Base-by-base conservation (phyloP, 2,888 invertebrate genomes). In the Sycophila texana region DNA sequence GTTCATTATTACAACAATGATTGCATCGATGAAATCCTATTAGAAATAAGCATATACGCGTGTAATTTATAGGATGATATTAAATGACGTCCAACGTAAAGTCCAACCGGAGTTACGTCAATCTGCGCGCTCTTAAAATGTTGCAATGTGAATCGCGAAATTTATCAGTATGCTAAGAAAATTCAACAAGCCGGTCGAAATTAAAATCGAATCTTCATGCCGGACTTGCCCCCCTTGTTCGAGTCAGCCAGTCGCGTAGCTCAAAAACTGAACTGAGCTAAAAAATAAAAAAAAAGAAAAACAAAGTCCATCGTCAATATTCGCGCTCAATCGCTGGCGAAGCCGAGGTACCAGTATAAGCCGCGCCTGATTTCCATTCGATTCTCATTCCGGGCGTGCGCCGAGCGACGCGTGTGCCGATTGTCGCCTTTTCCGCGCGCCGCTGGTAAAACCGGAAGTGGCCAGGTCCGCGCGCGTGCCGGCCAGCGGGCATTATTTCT, bases 351-450 rank as follows among this genome's bases (percentile, higher is more conserved):
- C 30, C 30, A 7, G 22, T 30, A 7, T 0, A n/a, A n/a, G 22
- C 16, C 49, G 26, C 39, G 22, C 20, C 58, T 66, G 16, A 66
- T 71, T 72, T 39, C 51, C 57, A 77, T 77, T 66, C 55, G 16
- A 71, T 65, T n/a, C 49, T 58, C 55, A 51, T 61, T 53, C 67
- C 16, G n/a, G 57, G 60, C 51, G 16, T 30, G 51, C 22, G 55
- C 10, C 39, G 10, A 55, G 22, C 39, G 26, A 26, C 26, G 26
- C 22, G 63, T 58, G 65, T 66, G 58, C 26, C 58, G 49, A 74
- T 74, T 49, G 66, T 74, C 65, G 65, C 73, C 55, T 63, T 73
- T 22, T 20, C 53, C 63, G 53, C 55, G 57, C 74, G 30, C 30
- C 39, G 39, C 66, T 20, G 51, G 16, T 61, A 16, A 49, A 75